phyloP scores from a whole-genome alignment of 2,888 invertebrate species.

The Gymnosoma rotundatum region DNA sequence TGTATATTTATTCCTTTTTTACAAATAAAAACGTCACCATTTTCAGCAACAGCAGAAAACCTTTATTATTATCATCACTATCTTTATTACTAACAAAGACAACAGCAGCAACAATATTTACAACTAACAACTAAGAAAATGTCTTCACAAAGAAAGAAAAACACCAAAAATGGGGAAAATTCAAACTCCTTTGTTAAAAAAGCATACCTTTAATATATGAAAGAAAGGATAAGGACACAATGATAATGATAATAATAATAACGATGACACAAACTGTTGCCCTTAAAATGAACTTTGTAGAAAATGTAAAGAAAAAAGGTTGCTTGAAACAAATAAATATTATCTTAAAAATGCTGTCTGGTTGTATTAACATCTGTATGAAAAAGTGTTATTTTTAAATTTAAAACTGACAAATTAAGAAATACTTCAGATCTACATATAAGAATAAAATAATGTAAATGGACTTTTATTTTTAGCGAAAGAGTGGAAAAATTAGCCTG shows the following conservation, averaged over 20 bases:
- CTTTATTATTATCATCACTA: conserved; percentile 30
- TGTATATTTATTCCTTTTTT: conserved; percentile 10
- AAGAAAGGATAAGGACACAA: conserved; percentile 10
- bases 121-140: conserved; percentile 22
- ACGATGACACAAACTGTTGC: conserved; percentile 59
- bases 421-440: no score
- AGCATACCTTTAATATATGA: not conserved
- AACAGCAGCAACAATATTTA: conserved; percentile 3
- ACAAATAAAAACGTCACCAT: conserved; percentile 2
- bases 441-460: no score
- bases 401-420: no score
- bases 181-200: conserved; percentile 28
- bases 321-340: not conserved
- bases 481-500: no score
- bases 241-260: conserved; percentile 11
- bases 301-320: conserved; percentile 21
- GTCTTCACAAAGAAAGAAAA: conserved; percentile 6
- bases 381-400: no score
- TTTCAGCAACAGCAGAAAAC: conserved; percentile 5
- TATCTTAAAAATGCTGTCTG: not conserved
- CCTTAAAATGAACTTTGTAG: conserved; percentile 55
- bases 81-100: conserved; percentile 42
- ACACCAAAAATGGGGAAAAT: conserved; percentile 6
- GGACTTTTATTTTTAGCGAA: no score
- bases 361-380: no score